Evolutionary conservation across 2,113 vertebrate genomes (phyloP).

Genomic region (Microcebus jonahi): DNA sequence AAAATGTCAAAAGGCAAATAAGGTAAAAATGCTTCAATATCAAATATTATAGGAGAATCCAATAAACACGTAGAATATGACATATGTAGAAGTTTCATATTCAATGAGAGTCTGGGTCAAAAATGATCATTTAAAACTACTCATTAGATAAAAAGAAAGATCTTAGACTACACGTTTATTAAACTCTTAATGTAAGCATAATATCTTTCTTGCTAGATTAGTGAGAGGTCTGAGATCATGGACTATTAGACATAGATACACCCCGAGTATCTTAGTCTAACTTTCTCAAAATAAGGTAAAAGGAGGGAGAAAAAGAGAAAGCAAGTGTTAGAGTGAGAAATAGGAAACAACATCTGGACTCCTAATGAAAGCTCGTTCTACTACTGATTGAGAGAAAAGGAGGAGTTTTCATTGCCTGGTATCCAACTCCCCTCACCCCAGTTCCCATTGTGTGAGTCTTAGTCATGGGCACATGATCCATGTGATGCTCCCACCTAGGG

Average conservation of each 20-base stretch:
- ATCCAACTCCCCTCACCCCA: not conserved
- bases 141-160: constrained; percentile 33
- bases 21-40: constrained; percentile 37
- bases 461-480: not conserved
- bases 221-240: not conserved
- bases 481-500: not conserved
- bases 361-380: not conserved
- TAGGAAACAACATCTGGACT: not conserved
- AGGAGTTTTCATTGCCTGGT: not conserved
- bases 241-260: not conserved
- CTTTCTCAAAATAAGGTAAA: constrained; percentile 7
- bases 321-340: not conserved
- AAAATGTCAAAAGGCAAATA: constrained; percentile 34
- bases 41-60: constrained; percentile 44
- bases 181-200: not conserved
- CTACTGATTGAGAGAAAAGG: not conserved
- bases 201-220: constrained; percentile 10
- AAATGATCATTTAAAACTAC: constrained; percentile 24
- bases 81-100: constrained; percentile 13
- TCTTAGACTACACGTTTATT: constrained; percentile 3
- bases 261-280: constrained; percentile 6
- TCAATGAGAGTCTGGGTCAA: constrained; percentile 29
- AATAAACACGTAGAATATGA: constrained; percentile 2
- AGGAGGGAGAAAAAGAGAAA: not conserved
- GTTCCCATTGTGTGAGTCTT: not conserved